Base-by-base conservation (phyloP, 2,888 invertebrate species). In the Blastobasis adustella region DNA sequence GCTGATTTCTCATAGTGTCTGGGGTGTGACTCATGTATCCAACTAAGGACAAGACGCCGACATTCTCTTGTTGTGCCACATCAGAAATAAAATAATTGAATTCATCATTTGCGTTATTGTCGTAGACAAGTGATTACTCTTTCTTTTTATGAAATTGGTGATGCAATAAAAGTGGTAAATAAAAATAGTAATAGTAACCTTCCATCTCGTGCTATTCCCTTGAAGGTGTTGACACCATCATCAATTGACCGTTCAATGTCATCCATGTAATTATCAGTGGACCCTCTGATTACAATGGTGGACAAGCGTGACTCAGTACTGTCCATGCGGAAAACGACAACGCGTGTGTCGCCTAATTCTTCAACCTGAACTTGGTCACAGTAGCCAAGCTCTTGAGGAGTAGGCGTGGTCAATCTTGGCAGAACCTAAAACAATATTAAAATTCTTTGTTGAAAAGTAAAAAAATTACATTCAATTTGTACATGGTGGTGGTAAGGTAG, bases 141-240 rank as follows among this genome's bases (percentile, higher is more conserved):
- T 23, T 23, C 23, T 23, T 23, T 23, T 23, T 23, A 23, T 23
- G 23, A 23, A 23, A 23, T 23, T 3, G 3, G 23, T 23, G 23
- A 23, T 23, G 23, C 1, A 23, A 23, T 23, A 23, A 23, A 23
- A 23, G 3, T 23, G 23, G 23, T 23, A 23, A 1, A 1, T 23
- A 23, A 23, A 23, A 23, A 23, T 23, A 23, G 23, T 23, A 23
- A 23, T 23, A 23, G 23, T 23, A 23, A 91, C 82, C 90, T 89
- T 66, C 92, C 92, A 76, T 93, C 96, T 71, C 93, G 92, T 0
- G 95, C 93, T 42, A 97, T 89, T 50, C 95, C 95, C 81, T 99
- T 99, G 86, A 97, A 99, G 40, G 98, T 98, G 77, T 99, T 99
- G 23, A 99, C 97, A 56, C 98, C 99, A 89, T 99, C 99, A 83